Evolutionary conservation across 2,888 invertebrate genomes (phyloP).

Genomic region (Oxyteleia sp.): DNA sequence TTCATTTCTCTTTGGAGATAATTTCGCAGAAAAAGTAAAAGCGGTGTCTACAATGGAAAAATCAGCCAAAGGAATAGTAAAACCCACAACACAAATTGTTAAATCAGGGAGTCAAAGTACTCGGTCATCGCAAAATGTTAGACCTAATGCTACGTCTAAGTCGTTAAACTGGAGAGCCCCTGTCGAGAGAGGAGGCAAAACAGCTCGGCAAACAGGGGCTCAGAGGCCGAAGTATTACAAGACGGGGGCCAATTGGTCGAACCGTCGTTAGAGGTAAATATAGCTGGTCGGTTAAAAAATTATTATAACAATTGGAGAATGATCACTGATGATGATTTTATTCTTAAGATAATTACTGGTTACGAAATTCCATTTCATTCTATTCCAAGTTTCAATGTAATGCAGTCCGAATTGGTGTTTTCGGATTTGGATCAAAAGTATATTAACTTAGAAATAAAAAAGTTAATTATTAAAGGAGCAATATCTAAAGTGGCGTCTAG

Average conservation of each 20-base stretch:
- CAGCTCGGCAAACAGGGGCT: neutral
- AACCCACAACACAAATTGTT: neutral
- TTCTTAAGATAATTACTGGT: neutral
- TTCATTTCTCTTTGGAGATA: neutral
- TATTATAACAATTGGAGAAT: neutral
- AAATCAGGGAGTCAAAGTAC: neutral
- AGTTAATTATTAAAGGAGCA: constrained; percentile 1
- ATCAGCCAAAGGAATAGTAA: neutral
- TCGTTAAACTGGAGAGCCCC: constrained; percentile 22
- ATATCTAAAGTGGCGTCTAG: neutral
- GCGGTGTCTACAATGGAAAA: constrained; percentile 4
- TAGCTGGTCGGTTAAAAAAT: neutral
- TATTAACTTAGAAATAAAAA: constrained; percentile 10
- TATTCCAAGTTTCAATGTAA: too few relatives aligned
- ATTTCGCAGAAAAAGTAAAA: neutral
- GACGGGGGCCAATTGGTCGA: neutral
- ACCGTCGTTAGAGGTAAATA: constrained; percentile 9
- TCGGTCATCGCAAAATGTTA: neutral
- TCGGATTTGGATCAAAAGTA: too few relatives aligned
- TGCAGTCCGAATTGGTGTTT: too few relatives aligned
- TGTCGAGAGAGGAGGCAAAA: neutral
- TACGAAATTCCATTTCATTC: too few relatives aligned
- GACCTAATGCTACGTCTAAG: neutral
- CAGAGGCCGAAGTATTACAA: neutral
- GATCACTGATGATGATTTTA: constrained; percentile 10